Conservation (phyloP, 2,797 vertebrate genomes). For the Falco rusticolus region DNA sequence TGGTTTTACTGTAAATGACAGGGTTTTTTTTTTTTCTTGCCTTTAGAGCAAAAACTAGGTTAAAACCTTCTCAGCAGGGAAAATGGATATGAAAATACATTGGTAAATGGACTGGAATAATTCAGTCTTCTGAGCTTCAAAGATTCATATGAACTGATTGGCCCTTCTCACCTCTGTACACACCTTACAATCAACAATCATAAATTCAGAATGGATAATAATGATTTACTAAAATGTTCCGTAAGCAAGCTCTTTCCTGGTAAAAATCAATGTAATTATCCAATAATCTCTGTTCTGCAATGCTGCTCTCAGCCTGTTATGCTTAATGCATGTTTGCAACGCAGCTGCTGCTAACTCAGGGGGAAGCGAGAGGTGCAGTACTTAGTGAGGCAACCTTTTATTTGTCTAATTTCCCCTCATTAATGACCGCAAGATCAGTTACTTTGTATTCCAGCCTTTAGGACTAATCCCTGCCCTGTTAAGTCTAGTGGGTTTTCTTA, state of each 20-base stretch:
- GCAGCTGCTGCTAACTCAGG: background rate
- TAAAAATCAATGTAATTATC: background rate
- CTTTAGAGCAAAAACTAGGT: background rate
- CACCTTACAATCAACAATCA: background rate
- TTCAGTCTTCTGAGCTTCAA: background rate
- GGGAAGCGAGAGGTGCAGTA: background rate
- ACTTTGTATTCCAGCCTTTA: background rate
- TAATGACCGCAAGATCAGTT: background rate
- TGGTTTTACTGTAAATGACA: background rate
- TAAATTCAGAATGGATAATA: background rate
- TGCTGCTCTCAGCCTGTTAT: background rate
- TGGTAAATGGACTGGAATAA: background rate
- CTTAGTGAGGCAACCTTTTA: background rate
- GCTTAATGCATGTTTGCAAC: rapidly evolving
- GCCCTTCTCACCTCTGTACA: background rate
- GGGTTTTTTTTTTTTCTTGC: background rate
- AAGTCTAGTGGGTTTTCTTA: rapidly evolving
- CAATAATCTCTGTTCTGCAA: background rate
- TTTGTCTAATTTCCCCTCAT: background rate
- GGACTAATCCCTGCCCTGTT: background rate
- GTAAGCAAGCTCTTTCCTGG: background rate
- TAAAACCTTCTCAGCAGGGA: slow-evolving; percentile 29
- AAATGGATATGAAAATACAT: background rate
- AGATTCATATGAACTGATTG: background rate
- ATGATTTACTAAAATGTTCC: background rate